These are phyloP conservation scores for Hemicrepidius hirtus DNA, from an alignment of 2,888 invertebrate genomes.

Conservation along the genomic window DNA sequence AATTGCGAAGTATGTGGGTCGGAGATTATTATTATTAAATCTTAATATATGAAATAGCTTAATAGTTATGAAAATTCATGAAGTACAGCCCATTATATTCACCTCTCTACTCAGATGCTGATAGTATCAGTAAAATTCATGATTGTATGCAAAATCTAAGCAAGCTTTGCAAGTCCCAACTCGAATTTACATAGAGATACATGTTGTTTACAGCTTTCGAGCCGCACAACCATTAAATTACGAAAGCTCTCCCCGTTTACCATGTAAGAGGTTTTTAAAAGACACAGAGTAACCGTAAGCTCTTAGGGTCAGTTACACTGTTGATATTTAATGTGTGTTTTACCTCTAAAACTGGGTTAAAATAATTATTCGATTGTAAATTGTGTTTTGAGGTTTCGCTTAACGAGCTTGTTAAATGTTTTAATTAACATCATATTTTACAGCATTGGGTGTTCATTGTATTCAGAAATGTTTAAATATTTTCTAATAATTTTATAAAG, in stretches of 20 bases:
- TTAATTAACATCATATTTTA: no score
- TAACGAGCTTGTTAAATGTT: no score
- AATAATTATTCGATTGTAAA: no score
- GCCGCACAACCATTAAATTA: conserved; percentile 46
- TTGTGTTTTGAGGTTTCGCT: no score
- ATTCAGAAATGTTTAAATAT: no score
- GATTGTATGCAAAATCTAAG: conserved; percentile 58
- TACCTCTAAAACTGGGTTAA: no score
- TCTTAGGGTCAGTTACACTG: conserved; percentile 5
- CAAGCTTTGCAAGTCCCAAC: conserved; percentile 53
- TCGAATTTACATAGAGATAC: conserved; percentile 58
- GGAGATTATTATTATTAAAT: conserved; percentile 44
- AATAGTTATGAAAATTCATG: conserved; percentile 57
- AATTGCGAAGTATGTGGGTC: conserved; percentile 33
- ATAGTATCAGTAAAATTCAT: conserved; percentile 57
- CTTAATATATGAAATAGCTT: conserved; percentile 47
- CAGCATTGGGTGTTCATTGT: no score
- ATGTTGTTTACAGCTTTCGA: conserved; percentile 50
- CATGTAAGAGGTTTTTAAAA: conserved; percentile 38
- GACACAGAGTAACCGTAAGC: conserved; percentile 4
- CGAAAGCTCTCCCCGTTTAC: conserved; percentile 39
- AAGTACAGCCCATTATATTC: conserved; percentile 55
- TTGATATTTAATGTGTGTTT: neutral
- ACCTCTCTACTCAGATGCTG: conserved; percentile 52
- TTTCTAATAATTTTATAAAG: no score